These are phyloP conservation scores for Euleptes europaea DNA, from an alignment of 2,113 vertebrate species.

Conservation along the genomic window DNA sequence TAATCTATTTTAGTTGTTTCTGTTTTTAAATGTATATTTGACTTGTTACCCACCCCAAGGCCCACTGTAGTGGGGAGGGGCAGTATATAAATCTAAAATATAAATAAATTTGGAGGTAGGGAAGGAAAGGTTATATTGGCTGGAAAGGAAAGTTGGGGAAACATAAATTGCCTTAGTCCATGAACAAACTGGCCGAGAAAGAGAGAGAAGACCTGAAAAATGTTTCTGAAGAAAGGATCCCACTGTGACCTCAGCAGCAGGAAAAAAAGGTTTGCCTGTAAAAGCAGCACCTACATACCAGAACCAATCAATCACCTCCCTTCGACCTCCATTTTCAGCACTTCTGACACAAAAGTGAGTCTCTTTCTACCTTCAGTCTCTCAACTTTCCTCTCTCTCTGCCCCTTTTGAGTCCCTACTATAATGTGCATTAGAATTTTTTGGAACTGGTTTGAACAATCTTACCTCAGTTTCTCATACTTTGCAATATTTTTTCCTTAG, in stretches of 20 bases:
- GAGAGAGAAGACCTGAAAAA: background rate
- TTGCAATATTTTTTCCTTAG: slow-evolving; percentile 10
- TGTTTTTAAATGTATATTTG: too few relatives aligned
- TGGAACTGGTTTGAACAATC: background rate
- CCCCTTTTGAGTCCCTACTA: too few relatives aligned
- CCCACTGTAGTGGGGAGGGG: too few relatives aligned
- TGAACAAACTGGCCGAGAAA: background rate
- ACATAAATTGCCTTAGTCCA: background rate
- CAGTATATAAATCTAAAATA: too few relatives aligned
- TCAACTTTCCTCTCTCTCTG: background rate
- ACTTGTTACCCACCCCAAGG: too few relatives aligned
- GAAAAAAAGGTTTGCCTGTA: background rate
- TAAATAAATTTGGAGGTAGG: too few relatives aligned
- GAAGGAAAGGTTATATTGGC: too few relatives aligned
- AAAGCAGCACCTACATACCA: background rate
- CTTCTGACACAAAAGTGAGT: background rate
- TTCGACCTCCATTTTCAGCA: background rate
- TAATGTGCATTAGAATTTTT: background rate
- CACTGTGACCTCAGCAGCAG: background rate
- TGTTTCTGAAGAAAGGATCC: background rate
- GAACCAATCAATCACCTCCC: background rate
- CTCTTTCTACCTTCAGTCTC: too few relatives aligned
- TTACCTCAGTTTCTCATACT: background rate
- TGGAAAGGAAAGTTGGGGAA: background rate
- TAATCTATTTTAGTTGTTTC: too few relatives aligned